A percentile compares a stretch with the other conserved stretches of the same genome.
These are phyloP conservation scores for Anableps anableps DNA, from an alignment of 2,797 vertebrate genomes.

Conservation along the genomic window DNA sequence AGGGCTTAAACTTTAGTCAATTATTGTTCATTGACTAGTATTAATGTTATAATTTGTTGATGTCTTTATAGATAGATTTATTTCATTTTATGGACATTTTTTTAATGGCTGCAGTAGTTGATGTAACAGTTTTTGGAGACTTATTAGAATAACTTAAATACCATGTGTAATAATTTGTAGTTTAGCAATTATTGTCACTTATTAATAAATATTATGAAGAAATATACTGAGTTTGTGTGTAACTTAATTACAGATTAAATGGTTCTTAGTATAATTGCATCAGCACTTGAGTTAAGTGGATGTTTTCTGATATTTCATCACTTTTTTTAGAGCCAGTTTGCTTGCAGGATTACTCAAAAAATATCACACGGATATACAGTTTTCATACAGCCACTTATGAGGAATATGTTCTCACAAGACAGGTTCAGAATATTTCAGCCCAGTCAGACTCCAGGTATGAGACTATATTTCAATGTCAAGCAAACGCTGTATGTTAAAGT, in stretches of 20 bases:
- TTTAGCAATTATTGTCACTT: conserved; percentile 69
- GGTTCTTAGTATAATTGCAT: not conserved
- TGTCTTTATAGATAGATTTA: conserved; percentile 47
- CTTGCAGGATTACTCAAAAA: not conserved
- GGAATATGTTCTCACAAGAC: too few species aligned
- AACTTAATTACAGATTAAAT: conserved; percentile 9
- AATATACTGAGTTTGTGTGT: conserved; percentile 41
- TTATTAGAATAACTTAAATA: conserved; percentile 71
- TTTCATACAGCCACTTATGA: too few species aligned
- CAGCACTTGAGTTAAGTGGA: not conserved
- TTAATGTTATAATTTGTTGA: conserved; percentile 35
- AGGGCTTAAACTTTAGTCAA: conserved; percentile 55
- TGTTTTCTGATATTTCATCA: not conserved
- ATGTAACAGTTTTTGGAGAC: conserved; percentile 60
- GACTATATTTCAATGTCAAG: too few species aligned
- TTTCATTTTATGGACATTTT: conserved; percentile 55
- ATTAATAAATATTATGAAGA: conserved; percentile 69
- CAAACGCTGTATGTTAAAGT: too few species aligned
- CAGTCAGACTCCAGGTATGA: too few species aligned
- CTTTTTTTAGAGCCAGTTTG: not conserved
- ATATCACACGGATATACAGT: not conserved
- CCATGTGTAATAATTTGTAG: conserved; percentile 68
- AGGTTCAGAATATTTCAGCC: too few species aligned
- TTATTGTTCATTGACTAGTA: conserved; percentile 60
- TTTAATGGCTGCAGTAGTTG: conserved; percentile 55